These are phyloP conservation scores for Cecidostiba fungosa DNA, from an alignment of 2,888 invertebrate genomes.

Conservation along the genomic window DNA sequence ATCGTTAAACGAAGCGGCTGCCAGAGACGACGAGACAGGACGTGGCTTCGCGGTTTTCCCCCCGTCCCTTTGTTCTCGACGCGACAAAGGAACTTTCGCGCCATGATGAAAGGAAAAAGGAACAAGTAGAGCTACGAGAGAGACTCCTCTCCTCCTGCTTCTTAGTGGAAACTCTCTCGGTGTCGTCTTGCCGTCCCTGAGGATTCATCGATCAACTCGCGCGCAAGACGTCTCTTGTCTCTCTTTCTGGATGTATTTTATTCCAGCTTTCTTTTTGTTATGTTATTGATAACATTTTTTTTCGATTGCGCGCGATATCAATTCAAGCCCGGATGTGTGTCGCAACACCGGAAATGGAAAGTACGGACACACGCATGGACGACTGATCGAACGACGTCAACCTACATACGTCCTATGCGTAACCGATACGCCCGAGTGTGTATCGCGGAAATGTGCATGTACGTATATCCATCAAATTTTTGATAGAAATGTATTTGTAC, in stretches of 20 bases:
- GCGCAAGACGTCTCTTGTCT: not conserved
- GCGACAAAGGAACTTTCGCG: slow-evolving; percentile 38
- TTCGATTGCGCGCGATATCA: no score
- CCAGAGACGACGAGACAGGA: not conserved
- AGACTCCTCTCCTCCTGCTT: not conserved
- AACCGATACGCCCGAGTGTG: not conserved
- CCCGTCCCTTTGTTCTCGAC: slow-evolving; percentile 20
- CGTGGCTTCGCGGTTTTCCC: slow-evolving; percentile 14
- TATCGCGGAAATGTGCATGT: not conserved
- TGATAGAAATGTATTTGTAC: slow-evolving; percentile 4
- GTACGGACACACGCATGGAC: not conserved
- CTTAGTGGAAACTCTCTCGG: slow-evolving; percentile 28
- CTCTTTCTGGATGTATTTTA: not conserved
- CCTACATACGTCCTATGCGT: not conserved
- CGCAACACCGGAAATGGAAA: slow-evolving; percentile 5
- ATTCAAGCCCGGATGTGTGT: no score
- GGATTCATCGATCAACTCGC: slow-evolving; percentile 34
- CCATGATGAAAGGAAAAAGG: slow-evolving; percentile 38
- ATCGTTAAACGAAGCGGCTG: slow-evolving; percentile 22
- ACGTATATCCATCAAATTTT: slow-evolving; percentile 32
- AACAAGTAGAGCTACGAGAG: not conserved
- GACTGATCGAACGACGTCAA: not conserved
- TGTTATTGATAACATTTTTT: no score
- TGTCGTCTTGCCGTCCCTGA: not conserved
- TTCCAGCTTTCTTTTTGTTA: not conserved